Percentiles rank a stretch among this genome's conserved stretches.
Conservation (phyloP, 2,113 vertebrate species). For the Sebastes schlegelii region DNA sequence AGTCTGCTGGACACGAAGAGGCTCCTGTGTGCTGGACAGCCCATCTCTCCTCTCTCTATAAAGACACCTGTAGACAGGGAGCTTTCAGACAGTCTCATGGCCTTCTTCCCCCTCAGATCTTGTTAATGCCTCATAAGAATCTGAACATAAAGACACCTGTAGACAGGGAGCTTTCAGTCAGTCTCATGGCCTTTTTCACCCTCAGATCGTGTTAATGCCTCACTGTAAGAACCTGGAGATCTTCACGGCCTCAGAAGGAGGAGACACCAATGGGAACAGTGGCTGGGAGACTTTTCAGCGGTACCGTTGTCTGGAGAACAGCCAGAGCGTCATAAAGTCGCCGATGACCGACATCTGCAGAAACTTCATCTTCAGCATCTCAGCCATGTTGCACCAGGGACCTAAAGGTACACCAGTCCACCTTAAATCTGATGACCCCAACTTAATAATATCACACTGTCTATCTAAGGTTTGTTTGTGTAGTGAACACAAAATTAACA, state of each 20-base stretch:
- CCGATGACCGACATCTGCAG: slow-evolving; percentile 94
- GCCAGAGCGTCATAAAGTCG: slow-evolving; percentile 92
- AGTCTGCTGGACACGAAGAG: no score
- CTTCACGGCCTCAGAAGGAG: slow-evolving; percentile 89
- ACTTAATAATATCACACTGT: background rate
- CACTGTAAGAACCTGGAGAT: slow-evolving; percentile 96
- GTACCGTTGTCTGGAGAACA: slow-evolving; percentile 96
- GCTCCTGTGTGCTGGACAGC: no score
- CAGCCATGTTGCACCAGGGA: slow-evolving; percentile 91
- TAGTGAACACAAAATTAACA: background rate
- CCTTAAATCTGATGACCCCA: background rate
- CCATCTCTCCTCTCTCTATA: no score
- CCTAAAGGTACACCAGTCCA: slow-evolving; percentile 83
- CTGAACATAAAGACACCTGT: no score
- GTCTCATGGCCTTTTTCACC: background rate
- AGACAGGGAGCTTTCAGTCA: background rate
- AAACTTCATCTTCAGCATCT: slow-evolving; percentile 95
- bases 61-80: background rate
- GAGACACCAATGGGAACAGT: slow-evolving; percentile 84
- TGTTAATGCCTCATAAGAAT: slow-evolving; percentile 95
- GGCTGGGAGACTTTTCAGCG: slow-evolving; percentile 96
- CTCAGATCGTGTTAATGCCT: slow-evolving; percentile 95
- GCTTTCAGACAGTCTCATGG: background rate
- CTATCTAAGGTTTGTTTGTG: background rate
- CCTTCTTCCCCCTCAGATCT: slow-evolving; percentile 83